Conservation (phyloP, 1,140 invertebrate species). For the Lethrus apterus region DNA sequence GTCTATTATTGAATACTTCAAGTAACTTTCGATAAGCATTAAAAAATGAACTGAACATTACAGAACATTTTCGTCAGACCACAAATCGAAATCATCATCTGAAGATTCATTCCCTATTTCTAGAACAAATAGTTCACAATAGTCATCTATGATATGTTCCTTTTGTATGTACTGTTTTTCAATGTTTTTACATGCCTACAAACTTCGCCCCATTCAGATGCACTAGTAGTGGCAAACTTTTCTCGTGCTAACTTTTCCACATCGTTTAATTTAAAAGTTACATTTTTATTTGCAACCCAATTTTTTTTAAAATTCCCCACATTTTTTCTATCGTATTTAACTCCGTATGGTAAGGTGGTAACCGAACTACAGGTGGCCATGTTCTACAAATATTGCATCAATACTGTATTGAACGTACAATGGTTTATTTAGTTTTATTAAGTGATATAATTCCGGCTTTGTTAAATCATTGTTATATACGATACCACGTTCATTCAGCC, state of each 20-base stretch:
- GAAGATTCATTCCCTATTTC: no score
- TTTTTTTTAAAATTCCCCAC: conserved; percentile 35
- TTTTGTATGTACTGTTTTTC: conserved; percentile 5
- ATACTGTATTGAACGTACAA: conserved; percentile 21
- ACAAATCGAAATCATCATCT: no score
- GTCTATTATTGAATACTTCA: no score
- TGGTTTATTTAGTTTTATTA: conserved; percentile 15
- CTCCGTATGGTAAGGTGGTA: conserved; percentile 39
- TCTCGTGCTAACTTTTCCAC: not conserved
- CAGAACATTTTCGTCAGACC: no score
- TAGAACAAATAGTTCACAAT: no score
- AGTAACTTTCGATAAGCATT: no score
- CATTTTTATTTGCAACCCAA: conserved; percentile 28
- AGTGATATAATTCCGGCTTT: conserved; percentile 14
- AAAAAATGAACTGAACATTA: no score
- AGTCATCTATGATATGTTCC: no score
- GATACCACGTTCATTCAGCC: conserved; percentile 24
- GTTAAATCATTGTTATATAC: conserved; percentile 4
- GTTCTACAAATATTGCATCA: conserved; percentile 22
- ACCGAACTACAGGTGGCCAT: conserved; percentile 24
- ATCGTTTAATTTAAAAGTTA: conserved; percentile 18
- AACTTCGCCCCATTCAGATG: not conserved
- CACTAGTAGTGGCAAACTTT: not conserved
- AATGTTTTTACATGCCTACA: conserved; percentile 5
- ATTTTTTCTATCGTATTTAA: conserved; percentile 39